Evolutionary conservation across 2,888 invertebrate genomes (phyloP).

Genomic region (Meiosimyza decipiens): DNA sequence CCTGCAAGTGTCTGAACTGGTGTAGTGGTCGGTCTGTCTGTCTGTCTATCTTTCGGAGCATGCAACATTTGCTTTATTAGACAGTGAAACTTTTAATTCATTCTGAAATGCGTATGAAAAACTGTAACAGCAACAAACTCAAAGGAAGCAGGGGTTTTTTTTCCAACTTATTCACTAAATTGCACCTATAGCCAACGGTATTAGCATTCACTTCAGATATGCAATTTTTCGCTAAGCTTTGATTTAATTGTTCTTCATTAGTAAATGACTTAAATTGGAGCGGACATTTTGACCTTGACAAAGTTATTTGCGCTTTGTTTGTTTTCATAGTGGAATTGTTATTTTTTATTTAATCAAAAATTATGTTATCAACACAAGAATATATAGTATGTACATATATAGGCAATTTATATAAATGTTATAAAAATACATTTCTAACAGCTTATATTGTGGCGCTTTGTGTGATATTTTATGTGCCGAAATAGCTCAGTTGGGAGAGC

Average conservation of each 20-base stretch:
- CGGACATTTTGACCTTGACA: slow-evolving; percentile 10
- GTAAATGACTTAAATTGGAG: background rate
- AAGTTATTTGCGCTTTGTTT: background rate
- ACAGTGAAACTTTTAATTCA: background rate
- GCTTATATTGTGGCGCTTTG: no score
- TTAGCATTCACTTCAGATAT: background rate
- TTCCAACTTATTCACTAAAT: background rate
- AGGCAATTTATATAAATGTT: no score
- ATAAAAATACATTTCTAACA: no score
- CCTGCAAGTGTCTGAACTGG: slow-evolving; percentile 17
- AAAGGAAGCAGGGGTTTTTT: background rate
- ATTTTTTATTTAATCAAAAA: no score
- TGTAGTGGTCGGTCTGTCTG: background rate
- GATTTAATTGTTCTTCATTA: slow-evolving; percentile 16
- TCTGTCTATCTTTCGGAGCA: background rate
- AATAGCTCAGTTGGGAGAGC: slow-evolving; percentile 67
- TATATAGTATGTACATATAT: no score
- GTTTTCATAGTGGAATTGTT: no score
- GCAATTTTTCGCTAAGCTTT: slow-evolving; percentile 1
- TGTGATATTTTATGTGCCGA: slow-evolving; percentile 47
- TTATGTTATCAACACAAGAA: no score
- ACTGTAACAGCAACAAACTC: background rate
- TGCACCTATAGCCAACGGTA: no score
- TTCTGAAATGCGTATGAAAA: slow-evolving; percentile 14
- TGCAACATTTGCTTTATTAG: background rate